Evolutionary conservation across 1,140 invertebrate genomes (phyloP), one percentile per base, ranked within the genome.

Genomic region (Artemia franciscana): DNA sequence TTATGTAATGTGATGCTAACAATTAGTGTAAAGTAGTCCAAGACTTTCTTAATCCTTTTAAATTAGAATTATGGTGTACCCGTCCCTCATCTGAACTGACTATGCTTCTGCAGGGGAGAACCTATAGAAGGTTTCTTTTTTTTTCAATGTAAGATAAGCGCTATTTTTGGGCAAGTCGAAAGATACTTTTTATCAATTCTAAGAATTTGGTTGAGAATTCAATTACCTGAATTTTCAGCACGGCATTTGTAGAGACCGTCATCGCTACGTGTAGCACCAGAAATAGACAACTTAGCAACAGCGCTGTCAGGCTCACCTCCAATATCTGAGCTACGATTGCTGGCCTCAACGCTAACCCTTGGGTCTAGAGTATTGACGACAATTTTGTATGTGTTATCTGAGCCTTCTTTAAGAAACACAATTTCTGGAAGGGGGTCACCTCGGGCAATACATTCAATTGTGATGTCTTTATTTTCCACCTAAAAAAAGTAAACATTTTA

Each of bases 171-270:
- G n/a, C n/a, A n/a, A n/a, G n/a, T n/a, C n/a, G n/a, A n/a, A n/a
- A n/a, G n/a, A n/a, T n/a, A n/a, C n/a, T n/a, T n/a, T n/a, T n/a
- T n/a, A n/a, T n/a, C n/a, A n/a, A n/a, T n/a, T n/a, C n/a, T n/a
- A n/a, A n/a, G n/a, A n/a, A n/a, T n/a, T n/a, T n/a, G n/a, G n/a
- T n/a, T n/a, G n/a, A n/a, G n/a, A n/a, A n/a, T n/a, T n/a, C n/a
- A n/a, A n/a, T n/a, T n/a, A 70, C 70, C 66, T 80, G 78, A 67
- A 61, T 92, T 93, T 62, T 77, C 75, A 0, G 88, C 88, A 30
- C 86, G 79, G 69, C 90, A 94, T 68, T 84, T 86, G 71, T 94
- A 94, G 1, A 92, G 71, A 0, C 89, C 91, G 73, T 92, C 89
- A 71, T 93, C 85, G 0, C 75, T 75, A 39, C 84, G 79, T 57